Base-by-base conservation (phyloP, 2,797 vertebrate genomes). In the Harpagifer antarcticus region DNA sequence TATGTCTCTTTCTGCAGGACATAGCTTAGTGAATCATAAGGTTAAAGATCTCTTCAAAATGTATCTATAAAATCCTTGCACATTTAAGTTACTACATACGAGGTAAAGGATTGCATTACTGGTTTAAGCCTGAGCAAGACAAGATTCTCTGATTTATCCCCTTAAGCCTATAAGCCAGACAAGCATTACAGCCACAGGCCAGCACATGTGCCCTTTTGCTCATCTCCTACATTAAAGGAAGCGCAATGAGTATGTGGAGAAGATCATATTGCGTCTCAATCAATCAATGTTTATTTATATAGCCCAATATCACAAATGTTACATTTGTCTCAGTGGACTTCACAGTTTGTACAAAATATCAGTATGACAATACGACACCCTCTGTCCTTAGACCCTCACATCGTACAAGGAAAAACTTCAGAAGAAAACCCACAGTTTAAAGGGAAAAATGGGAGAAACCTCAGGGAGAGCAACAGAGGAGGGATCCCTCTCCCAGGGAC, bases 1-100 rank as follows among this genome's bases (percentile, higher is more conserved):
- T 52, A 57, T 61, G 3, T 62, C 23, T 68, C 7, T 48, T 43
- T 59, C 37, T 15, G 14, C 9, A 58, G 44, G n/a, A 45, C 23
- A 20, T 48, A 40, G 43, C 92, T 74, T 76, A 81, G 50, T 37
- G 13, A 59, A 74, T 62, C 72, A 62, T 31, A 60, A 58, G 9
- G 75, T 63, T 48, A 49, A 76, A 53, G 45, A 53, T 48, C 9
- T 68, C 43, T 74, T 69, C 76, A 74, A 37, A 78, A 71, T 37
- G 40, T 53, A 49, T 63, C 9, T 54, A 42, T 48, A 57, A 74
- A 49, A 72, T 55, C 9, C 58, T 50, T 69, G 42, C 0, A 27
- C 17, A 74, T 81, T 82, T 72, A 48, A 23, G 44, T 55, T 67
- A 60, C 72, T 60, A 70, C 37, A 65, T 37, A 37, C 33, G 37